Conservation (phyloP, 2,888 invertebrate genomes). For the Miltochrista miniata region DNA sequence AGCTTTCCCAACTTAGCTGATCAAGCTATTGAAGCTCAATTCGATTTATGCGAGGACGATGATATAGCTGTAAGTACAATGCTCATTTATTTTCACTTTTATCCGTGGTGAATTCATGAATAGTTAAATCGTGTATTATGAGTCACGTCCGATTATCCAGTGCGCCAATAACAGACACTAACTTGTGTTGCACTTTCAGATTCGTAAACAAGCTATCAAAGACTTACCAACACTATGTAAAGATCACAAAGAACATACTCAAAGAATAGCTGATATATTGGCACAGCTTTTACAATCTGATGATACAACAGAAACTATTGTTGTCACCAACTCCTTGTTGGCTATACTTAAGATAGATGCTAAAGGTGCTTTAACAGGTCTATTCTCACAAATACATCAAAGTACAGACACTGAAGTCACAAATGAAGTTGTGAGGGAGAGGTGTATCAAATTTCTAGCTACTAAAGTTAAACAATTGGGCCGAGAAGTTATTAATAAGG, state of each 20-base stretch:
- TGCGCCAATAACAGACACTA: neutral
- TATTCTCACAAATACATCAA: conserved; percentile 83
- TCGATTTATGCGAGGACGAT: conserved; percentile 98
- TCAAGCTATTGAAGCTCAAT: conserved; percentile 94
- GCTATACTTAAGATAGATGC: conserved; percentile 90
- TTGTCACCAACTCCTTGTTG: conserved; percentile 92
- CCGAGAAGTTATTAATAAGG: conserved; percentile 90
- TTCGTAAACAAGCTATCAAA: conserved; percentile 96
- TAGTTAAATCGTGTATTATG: neutral
- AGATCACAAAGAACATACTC: conserved; percentile 91
- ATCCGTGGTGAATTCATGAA: neutral
- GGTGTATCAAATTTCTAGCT: conserved; percentile 94
- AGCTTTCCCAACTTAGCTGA: conserved; percentile 94
- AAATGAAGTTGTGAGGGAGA: conserved; percentile 90
- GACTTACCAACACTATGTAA: conserved; percentile 94
- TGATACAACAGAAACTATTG: conserved; percentile 91
- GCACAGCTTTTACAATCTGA: conserved; percentile 95
- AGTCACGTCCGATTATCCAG: too few relatives aligned
- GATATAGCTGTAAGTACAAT: conserved; percentile 90
- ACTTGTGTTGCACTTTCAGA: conserved; percentile 79
- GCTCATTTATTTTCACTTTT: neutral
- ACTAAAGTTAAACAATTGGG: conserved; percentile 92
- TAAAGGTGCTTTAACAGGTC: conserved; percentile 83
- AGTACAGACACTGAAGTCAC: conserved; percentile 78
- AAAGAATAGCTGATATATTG: conserved; percentile 95